Base-by-base conservation (phyloP, 2,113 vertebrate genomes). In the Thomomys bottae region DNA sequence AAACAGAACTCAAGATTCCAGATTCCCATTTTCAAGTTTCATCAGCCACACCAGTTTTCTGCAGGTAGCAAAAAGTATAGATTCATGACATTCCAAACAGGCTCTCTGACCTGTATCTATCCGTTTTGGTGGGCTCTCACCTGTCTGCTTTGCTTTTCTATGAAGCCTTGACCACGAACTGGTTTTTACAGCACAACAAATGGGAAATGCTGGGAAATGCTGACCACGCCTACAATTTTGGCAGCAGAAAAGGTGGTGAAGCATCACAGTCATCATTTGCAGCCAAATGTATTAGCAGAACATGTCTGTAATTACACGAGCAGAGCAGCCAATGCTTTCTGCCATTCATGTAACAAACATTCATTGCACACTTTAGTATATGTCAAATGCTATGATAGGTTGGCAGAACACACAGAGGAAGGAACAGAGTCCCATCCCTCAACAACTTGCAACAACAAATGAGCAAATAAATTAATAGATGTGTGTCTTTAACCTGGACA, bases 71-170 rank as follows among this genome's bases (percentile, higher is more conserved):
- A 88, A 80, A 97, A 91, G 36, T 88, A 8, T 40, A 54, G 93
- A 97, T 91, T 94, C 96, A 93, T 96, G 95, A 84, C 95, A 81
- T 90, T 92, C 87, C 75, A 42, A 87, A 71, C 77, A 76, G 64
- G 38, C 92, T 96, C 28, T 40, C 30, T 36, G 30, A 82, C 66
- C 49, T 95, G 2, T 38, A 30, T 92, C 96, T 89, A 78, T 84
- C 8, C 23, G 9, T 80, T 95, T 95, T 86, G 80, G 49, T 78
- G 68, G n/a, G 2, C 21, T 87, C 24, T 88, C 4, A 66, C 89
- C 84, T 71, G 2, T 8, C 95, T 83, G 70, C 57, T 75, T 80
- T 15, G 1, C 75, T 84, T 72, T 23, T 3, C 64, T 24, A 36
- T 17, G 20, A 83, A 85, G 77, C 57, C 94, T 95, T 95, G 92